Evolutionary conservation across 2,113 vertebrate genomes (phyloP).

Genomic region (Theristicus caerulescens): DNA sequence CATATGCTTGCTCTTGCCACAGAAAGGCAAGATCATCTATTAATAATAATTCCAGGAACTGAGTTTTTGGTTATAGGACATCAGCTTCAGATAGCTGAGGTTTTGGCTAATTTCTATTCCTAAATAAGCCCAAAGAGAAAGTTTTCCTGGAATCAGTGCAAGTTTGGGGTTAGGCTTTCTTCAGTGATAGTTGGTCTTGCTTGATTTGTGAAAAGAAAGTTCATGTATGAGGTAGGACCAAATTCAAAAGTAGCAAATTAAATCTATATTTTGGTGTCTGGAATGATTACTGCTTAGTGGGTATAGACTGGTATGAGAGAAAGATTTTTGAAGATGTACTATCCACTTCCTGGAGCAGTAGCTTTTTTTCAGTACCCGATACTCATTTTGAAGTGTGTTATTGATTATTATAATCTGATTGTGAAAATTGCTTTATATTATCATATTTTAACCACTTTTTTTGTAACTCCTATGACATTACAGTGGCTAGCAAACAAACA

Average conservation of each 20-base stretch:
- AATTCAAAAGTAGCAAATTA: not conserved
- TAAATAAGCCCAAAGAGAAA: not conserved
- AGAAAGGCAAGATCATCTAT: not conserved
- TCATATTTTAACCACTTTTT: not conserved
- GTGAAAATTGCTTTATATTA: not conserved
- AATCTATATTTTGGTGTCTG: not conserved
- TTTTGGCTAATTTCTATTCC: not conserved
- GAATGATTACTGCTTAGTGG: not conserved
- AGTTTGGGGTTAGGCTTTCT: not conserved
- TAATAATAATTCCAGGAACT: not conserved
- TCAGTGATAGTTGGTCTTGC: not conserved
- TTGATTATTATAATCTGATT: not conserved
- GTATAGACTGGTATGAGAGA: not conserved
- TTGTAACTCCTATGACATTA: not conserved
- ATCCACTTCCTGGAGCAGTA: not conserved
- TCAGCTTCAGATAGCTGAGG: slow-evolving; percentile 8
- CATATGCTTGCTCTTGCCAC: not conserved
- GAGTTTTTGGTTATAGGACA: not conserved
- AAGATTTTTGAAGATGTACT: not conserved
- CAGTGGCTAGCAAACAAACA: not conserved
- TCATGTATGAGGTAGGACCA: not conserved
- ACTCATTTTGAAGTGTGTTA: not conserved
- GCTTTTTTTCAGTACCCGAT: not conserved
- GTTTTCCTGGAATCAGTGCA: slow-evolving; percentile 5
- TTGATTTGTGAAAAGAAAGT: not conserved